These are phyloP conservation scores for Phenganax marumi DNA, from an alignment of 92 coral and sea anemone genomes.

Conservation along the genomic window DNA sequence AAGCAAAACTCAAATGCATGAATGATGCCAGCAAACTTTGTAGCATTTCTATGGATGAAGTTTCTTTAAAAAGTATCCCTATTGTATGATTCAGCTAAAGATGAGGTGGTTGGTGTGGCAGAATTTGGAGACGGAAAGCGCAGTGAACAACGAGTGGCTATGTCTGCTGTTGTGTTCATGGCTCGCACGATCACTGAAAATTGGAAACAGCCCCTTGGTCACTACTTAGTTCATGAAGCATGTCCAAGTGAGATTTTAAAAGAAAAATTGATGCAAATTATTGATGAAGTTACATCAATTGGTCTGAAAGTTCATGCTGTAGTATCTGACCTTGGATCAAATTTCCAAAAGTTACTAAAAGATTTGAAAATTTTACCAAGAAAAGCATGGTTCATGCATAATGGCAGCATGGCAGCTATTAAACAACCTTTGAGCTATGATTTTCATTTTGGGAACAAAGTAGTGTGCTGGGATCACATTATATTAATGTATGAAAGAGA, in stretches of 20 bases:
- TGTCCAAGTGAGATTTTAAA: conserved; percentile 8
- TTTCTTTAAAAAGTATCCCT: conserved; percentile 11
- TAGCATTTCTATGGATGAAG: conserved; percentile 30
- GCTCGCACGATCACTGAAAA: conserved; percentile 17
- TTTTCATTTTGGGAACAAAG: conserved; percentile 16
- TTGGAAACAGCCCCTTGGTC: conserved; percentile 47
- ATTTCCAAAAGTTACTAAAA: conserved; percentile 22
- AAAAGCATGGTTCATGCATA: conserved; percentile 8
- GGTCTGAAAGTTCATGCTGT: conserved; percentile 26
- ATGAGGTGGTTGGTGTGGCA: conserved; percentile 31
- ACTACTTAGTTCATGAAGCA: conserved; percentile 9
- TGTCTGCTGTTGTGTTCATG: conserved; percentile 21
- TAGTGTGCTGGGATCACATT: conserved; percentile 30
- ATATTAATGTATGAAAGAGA: conserved; percentile 5
- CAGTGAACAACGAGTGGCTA: background rate
- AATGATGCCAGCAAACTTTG: conserved; percentile 19
- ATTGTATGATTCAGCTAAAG: conserved; percentile 23
- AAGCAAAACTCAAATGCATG: conserved; percentile 30
- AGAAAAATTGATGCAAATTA: conserved; percentile 16
- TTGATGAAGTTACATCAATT: conserved; percentile 15
- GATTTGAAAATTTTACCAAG: background rate
- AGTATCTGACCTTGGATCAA: conserved; percentile 40
- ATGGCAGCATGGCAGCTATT: conserved; percentile 16
- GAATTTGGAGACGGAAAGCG: conserved; percentile 15
- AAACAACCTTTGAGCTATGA: too few species aligned